Evolutionary conservation across 2,113 vertebrate genomes (phyloP).

Genomic region (Corvus cornix): DNA sequence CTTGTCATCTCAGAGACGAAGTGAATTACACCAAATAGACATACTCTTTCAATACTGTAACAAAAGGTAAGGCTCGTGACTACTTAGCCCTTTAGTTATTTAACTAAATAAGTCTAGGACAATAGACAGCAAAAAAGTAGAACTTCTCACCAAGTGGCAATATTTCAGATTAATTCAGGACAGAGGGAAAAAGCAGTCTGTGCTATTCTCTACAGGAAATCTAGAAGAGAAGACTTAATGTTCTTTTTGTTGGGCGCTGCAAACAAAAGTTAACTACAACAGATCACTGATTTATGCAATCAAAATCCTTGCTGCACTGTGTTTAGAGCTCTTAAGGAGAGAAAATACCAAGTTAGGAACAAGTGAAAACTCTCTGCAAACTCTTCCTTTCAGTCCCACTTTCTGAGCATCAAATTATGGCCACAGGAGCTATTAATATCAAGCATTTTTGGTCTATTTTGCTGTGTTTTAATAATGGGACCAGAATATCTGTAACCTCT

Average conservation of each 20-base stretch:
- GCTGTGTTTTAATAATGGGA: not conserved
- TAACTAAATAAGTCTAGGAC: not conserved
- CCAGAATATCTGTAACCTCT: not conserved
- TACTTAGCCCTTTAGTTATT: not conserved
- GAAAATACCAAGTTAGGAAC: constrained; percentile 23
- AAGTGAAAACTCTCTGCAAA: not conserved
- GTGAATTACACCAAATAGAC: not conserved
- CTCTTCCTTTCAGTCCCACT: not conserved
- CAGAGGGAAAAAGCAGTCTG: not conserved
- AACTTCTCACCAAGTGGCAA: not conserved
- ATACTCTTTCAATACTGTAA: not conserved
- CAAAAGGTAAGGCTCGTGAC: not conserved
- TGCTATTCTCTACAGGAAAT: not conserved
- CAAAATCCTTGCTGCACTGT: not conserved
- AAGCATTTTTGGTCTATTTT: not conserved
- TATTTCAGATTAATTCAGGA: not conserved
- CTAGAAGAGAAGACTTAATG: constrained; percentile 23
- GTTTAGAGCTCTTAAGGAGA: not conserved
- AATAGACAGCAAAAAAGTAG: not conserved
- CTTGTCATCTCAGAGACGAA: not conserved
- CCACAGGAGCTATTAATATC: not conserved
- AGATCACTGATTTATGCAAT: constrained; percentile 44
- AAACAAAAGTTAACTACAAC: constrained; percentile 10
- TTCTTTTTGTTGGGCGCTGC: constrained; percentile 13
- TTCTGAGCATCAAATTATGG: not conserved